Conservation (phyloP, 2,888 invertebrate species). For the Catocala nupta region DNA sequence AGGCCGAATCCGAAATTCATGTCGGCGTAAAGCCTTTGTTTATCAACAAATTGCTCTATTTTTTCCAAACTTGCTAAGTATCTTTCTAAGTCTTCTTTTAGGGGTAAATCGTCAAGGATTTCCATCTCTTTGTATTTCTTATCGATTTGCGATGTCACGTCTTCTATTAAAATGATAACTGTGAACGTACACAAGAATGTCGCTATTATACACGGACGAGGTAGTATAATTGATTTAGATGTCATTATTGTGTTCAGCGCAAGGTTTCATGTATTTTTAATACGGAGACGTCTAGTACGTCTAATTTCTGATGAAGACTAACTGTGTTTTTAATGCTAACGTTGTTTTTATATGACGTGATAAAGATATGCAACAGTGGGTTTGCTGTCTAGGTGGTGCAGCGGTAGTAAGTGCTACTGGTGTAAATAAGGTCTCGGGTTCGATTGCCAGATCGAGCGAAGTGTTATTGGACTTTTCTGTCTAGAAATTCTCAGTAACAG, state of each 20-base stretch:
- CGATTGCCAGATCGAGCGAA: too few relatives aligned
- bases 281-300: slow-evolving; percentile 33
- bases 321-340: slow-evolving; percentile 25
- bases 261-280: neutral
- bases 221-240: slow-evolving; percentile 24
- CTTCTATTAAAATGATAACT: slow-evolving; percentile 12
- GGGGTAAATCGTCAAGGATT: slow-evolving; percentile 48
- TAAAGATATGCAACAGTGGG: neutral
- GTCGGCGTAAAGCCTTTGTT: slow-evolving; percentile 58
- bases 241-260: slow-evolving; percentile 14
- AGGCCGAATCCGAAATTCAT: slow-evolving; percentile 65
- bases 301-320: slow-evolving; percentile 53
- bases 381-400: too few relatives aligned
- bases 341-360: slow-evolving; percentile 8
- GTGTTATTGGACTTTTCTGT: too few relatives aligned
- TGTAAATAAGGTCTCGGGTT: too few relatives aligned
- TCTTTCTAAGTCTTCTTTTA: slow-evolving; percentile 51
- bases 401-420: too few relatives aligned
- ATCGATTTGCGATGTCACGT: slow-evolving; percentile 8
- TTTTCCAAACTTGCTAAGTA: slow-evolving; percentile 59
- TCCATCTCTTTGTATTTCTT: slow-evolving; percentile 12
- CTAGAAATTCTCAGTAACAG: too few relatives aligned
- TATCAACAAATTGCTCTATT: slow-evolving; percentile 52
- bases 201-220: slow-evolving; percentile 14
- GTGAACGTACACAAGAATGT: slow-evolving; percentile 1